phyloP scores from a whole-genome alignment of 2,113 vertebrate species.

The Bungarus multicinctus region DNA sequence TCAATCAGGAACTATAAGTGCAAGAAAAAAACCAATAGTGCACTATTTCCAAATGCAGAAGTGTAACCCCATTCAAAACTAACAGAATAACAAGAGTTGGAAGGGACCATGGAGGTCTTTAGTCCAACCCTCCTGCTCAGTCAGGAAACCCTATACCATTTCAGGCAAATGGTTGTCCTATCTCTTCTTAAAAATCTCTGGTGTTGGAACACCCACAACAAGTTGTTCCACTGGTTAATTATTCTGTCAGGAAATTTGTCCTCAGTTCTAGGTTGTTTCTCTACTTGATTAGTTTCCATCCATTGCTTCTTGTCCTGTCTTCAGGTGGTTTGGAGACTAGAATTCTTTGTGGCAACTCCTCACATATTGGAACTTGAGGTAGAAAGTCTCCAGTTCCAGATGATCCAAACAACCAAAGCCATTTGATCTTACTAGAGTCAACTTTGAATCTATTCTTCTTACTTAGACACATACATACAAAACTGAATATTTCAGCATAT shows the following conservation, averaged over 20 bases:
- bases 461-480: background rate
- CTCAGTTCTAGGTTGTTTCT: background rate
- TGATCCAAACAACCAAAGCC: background rate
- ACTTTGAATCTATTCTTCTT: background rate
- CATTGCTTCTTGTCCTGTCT: background rate
- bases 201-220: background rate
- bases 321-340: background rate
- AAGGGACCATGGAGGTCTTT: no score
- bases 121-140: no score
- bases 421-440: background rate
- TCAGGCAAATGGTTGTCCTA: background rate
- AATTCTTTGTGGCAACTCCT: background rate
- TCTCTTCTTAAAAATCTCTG: background rate
- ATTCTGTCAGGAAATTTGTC: background rate
- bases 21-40: background rate
- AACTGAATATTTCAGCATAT: background rate
- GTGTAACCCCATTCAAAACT: background rate
- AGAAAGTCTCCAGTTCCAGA: background rate
- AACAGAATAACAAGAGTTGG: no score
- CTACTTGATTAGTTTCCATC: background rate
- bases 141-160: background rate
- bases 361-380: background rate
- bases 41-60: background rate
- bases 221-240: background rate
- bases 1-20: background rate